Evolutionary conservation across 2,888 invertebrate genomes (phyloP), one percentile per base, ranked within the genome.

Genomic region (Tetropium fuscum): DNA sequence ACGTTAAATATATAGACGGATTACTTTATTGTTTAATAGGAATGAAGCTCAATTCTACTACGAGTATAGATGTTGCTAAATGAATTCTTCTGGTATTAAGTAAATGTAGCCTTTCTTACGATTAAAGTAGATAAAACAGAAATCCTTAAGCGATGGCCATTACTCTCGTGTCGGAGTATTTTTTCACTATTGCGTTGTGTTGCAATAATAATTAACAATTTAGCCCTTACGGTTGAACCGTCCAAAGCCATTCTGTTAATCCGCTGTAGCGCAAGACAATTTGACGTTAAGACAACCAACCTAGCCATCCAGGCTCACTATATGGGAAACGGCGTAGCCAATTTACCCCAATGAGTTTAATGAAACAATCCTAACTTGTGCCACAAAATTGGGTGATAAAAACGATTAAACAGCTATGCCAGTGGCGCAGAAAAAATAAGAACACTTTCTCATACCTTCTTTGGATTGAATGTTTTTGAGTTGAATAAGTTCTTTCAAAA

Each of bases 291-390:
- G 49, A 51, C 59, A 59, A 60, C 44, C 27, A 30, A 47, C 32
- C 48, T 36, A 36, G 36, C 36, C 36, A 36, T 15, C 5, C 22
- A 8, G 10, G 32, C 2, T 15, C 48, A 25, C 49, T 55, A 47
- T 45, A 55, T 45, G 40, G 41, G 15, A 55, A 55, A 43, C 58
- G 53, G 58, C 56, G 58, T 60, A 60, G 59, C 60, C 63, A 65
- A 65, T 63, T 65, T 60, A 63, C 61, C 43, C 55, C 63, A 60
- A 63, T 66, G 63, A 61, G 59, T 66, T 61, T 66, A 63, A 66
- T 66, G 63, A 63, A 63, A 66, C 63, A 66, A 66, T 66, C 60
- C 58, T 63, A 60, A 63, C 44, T 66, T 66, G 56, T 56, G 49
- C 57, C 63, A 43, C 66, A 44, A 59, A 61, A 63, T 58, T 61